These are phyloP conservation scores for Drosophila emarginata DNA, from an alignment of 2,888 invertebrate genomes.

Conservation along the genomic window DNA sequence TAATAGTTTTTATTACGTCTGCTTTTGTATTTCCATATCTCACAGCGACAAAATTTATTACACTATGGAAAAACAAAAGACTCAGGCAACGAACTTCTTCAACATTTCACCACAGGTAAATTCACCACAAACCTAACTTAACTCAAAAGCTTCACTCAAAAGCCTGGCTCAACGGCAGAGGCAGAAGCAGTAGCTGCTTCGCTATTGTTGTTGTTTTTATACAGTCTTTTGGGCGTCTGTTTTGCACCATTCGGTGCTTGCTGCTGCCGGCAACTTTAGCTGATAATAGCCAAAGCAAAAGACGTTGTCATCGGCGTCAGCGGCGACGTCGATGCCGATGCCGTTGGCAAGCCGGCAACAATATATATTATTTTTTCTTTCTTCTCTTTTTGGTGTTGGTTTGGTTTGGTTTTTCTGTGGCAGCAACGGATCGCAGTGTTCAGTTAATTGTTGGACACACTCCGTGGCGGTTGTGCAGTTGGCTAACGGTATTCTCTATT, in stretches of 20 bases:
- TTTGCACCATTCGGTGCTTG: background rate
- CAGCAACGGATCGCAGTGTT: conserved; percentile 72
- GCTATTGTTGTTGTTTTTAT: conserved; percentile 37
- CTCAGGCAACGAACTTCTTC: conserved; percentile 50
- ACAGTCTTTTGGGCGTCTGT: conserved; percentile 19
- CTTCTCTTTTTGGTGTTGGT: conserved; percentile 1
- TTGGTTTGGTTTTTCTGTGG: conserved; percentile 73
- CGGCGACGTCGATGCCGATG: conserved; percentile 26
- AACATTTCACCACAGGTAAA: conserved; percentile 21
- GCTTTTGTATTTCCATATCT: background rate
- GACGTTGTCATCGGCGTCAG: conserved; percentile 2
- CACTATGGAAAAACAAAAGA: conserved; percentile 40
- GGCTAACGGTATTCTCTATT: conserved; percentile 53
- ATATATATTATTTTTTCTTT: conserved; percentile 43
- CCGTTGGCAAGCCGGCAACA: conserved; percentile 51
- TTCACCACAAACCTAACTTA: conserved; percentile 43
- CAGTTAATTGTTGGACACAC: conserved; percentile 79
- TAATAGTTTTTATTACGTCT: background rate
- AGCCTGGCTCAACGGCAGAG: conserved; percentile 33
- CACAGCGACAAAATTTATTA: background rate
- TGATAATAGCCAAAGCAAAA: conserved; percentile 22
- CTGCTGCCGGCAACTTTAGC: conserved; percentile 9
- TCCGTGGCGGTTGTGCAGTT: conserved; percentile 71
- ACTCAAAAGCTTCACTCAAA: conserved; percentile 39
- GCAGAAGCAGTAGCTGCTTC: conserved; percentile 3